Conservation (phyloP, 2,888 invertebrate genomes). For the Agrotis ipsilon region DNA sequence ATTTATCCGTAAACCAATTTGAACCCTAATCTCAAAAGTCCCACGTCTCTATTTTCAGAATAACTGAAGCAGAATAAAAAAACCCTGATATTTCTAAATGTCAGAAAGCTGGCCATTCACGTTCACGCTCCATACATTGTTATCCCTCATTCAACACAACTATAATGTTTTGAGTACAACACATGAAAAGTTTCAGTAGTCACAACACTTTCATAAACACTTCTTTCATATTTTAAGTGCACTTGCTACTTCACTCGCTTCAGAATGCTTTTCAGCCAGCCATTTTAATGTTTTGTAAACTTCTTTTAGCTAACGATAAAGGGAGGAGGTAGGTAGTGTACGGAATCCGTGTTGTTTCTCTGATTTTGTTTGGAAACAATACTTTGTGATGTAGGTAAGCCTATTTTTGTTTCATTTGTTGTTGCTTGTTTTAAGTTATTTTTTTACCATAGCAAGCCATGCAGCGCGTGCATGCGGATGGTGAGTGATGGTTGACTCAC, state of each 20-base stretch:
- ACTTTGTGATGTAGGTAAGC: conserved; percentile 3
- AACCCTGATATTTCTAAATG: background rate
- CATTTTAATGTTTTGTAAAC: conserved; percentile 44
- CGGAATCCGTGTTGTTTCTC: conserved; percentile 3
- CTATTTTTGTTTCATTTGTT: background rate
- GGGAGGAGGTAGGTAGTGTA: background rate
- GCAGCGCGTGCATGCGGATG: too few relatives aligned
- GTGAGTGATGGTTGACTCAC: too few relatives aligned
- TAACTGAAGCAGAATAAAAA: conserved; percentile 2
- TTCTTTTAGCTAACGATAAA: conserved; percentile 37
- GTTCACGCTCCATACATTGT: conserved; percentile 11
- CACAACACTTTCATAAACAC: conserved; percentile 58
- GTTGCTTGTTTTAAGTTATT: too few relatives aligned
- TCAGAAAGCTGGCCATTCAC: conserved; percentile 9
- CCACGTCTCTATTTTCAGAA: background rate
- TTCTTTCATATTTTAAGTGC: conserved; percentile 62
- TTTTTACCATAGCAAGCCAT: too few relatives aligned
- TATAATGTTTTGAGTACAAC: conserved; percentile 49
- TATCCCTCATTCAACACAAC: conserved; percentile 46
- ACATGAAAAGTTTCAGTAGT: conserved; percentile 53
- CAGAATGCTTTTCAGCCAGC: conserved; percentile 38
- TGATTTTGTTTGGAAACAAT: conserved; percentile 21
- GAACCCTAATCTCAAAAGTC: too few relatives aligned
- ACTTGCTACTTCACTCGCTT: conserved; percentile 44
- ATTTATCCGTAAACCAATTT: background rate